Base-by-base conservation (phyloP, 2,888 invertebrate genomes). In the Cantharis lateralis region DNA sequence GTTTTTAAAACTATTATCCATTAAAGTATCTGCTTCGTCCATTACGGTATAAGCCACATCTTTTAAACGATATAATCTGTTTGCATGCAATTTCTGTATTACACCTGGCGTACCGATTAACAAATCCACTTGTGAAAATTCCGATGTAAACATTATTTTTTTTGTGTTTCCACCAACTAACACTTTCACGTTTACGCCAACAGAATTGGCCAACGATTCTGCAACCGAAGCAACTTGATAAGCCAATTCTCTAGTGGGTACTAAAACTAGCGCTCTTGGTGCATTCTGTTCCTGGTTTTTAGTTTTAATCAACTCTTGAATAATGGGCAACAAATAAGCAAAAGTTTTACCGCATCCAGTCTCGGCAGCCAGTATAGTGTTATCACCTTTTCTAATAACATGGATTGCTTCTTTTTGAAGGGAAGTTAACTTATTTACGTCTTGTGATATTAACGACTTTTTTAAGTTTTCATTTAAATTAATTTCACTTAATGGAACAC, bases 271-370 rank as follows among this genome's bases (percentile, higher is more conserved):
- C 66, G 92, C 94, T 48, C 92, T 85, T 0, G 98, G 98, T 77
- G 92, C 90, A 83, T 96, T 96, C 11, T 91, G 88, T 0, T 88
- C 81, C 11, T 80, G 70, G 0, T 88, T 79, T 84, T 92, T 91
- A 89, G 90, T 90, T 15, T 88, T 80, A 16, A 92, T 82, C 71
- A 97, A 89, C 83, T 93, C 92, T 81, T 96, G 92, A 72, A 98
- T 87, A 66, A 97, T 89, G 0, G 98, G 98, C 73, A 97, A 82
- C 72, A 98, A 89, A 87, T 96, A 98, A 0, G 96, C 93, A 61
- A 97, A 88, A 0, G 98, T 98, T 89, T 98, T 98, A 1, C 98
- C 98, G 88, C 96, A 96, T 0, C 98, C 98, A 0, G 97, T 97
- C 90, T 98, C 98, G 0, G 98, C 97, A 1, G 97, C 95, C 75